phyloP scores from a whole-genome alignment of 2,888 invertebrate species.

The Hanleya hanleyi region DNA sequence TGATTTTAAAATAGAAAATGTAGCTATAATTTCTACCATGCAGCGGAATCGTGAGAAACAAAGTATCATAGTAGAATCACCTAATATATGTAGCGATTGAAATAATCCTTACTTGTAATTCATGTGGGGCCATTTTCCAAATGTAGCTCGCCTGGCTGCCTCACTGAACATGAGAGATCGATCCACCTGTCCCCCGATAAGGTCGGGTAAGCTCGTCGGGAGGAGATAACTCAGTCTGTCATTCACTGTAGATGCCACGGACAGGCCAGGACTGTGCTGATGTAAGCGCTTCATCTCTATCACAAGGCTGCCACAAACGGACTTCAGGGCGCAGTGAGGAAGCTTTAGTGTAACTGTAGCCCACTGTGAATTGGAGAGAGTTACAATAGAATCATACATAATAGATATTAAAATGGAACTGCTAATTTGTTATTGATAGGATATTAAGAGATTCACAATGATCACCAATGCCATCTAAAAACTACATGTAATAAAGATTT shows the following conservation, averaged over 20 bases:
- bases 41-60: no score
- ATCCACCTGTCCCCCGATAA: conserved; percentile 66
- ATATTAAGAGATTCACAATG: no score
- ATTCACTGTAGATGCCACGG: conserved; percentile 91
- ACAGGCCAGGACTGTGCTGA: conserved; percentile 84
- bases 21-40: no score
- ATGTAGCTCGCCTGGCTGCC: conserved; percentile 91
- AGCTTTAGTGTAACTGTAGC: conserved; percentile 89
- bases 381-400: neutral
- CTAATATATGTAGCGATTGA: no score
- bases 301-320: conserved; percentile 86
- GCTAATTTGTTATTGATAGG: no score
- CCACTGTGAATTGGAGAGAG: conserved; percentile 80
- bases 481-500: no score
- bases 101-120: conserved; percentile 94
- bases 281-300: conserved; percentile 85
- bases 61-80: no score
- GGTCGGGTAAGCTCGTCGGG: conserved; percentile 54
- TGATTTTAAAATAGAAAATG: no score
- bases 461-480: no score
- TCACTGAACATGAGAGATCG: conserved; percentile 88
- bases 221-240: conserved; percentile 79
- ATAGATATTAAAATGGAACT: no score
- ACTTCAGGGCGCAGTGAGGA: conserved; percentile 85
- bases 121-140: conserved; percentile 97